These are phyloP conservation scores for Etheostoma spectabile DNA, from an alignment of 2,113 vertebrate genomes.

Conservation along the genomic window DNA sequence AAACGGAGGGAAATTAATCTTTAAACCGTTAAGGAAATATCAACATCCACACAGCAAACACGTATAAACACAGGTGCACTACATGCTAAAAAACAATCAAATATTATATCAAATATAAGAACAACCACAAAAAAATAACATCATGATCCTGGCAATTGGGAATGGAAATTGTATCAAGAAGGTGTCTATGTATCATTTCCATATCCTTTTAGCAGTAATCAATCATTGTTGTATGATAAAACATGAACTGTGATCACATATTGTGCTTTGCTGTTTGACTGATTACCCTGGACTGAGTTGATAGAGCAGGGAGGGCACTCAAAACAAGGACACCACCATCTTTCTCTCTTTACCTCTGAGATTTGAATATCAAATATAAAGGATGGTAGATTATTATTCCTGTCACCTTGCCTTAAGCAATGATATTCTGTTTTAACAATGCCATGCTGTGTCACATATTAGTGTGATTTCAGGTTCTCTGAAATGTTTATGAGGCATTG, in stretches of 20 bases:
- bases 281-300: constrained; percentile 57
- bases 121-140: constrained; percentile 17
- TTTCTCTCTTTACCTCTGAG: constrained; percentile 76
- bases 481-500: constrained; percentile 34
- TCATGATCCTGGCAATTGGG: constrained; percentile 23
- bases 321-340: constrained; percentile 85
- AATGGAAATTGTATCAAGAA: constrained; percentile 9
- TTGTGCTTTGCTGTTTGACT: constrained; percentile 52
- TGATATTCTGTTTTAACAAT: constrained; percentile 87
- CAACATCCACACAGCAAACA: constrained; percentile 44
- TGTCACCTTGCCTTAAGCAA: constrained; percentile 92
- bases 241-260: constrained; percentile 33
- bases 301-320: constrained; percentile 76
- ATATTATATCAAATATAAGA: constrained; percentile 24
- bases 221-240: constrained; percentile 40
- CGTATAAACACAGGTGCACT: constrained; percentile 32
- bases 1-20: constrained; percentile 50
- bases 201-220: constrained; percentile 25
- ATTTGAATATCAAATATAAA: constrained; percentile 91
- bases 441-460: constrained; percentile 89
- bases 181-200: constrained; percentile 8
- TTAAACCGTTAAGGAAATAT: constrained; percentile 43
- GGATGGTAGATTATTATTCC: constrained; percentile 88
- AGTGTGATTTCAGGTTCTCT: constrained; percentile 75
- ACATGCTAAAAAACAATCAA: constrained; percentile 3